Conservation (phyloP, 2,888 invertebrate genomes). For the Lasius fuliginosus region DNA sequence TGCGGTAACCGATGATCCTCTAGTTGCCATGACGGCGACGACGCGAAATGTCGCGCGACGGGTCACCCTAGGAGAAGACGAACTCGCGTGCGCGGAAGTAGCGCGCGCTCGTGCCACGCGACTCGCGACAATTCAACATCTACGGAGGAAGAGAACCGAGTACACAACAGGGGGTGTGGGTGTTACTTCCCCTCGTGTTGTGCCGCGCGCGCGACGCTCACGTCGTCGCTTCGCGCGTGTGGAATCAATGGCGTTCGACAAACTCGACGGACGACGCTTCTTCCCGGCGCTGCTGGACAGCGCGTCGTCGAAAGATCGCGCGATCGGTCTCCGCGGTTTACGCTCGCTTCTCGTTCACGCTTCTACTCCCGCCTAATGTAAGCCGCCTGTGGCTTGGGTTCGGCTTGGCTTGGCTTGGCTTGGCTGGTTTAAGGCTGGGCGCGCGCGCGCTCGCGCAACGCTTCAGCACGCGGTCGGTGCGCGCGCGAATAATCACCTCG, state of each 20-base stretch:
- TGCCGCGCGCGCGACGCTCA: slow-evolving; percentile 40
- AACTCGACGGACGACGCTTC: slow-evolving; percentile 18
- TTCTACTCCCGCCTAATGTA: not conserved
- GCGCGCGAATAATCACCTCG: slow-evolving; percentile 63
- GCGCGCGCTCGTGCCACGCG: not conserved
- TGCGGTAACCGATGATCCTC: slow-evolving; percentile 74
- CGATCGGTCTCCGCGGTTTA: not conserved
- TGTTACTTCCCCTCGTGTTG: slow-evolving; percentile 70
- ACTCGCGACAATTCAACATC: slow-evolving; percentile 59
- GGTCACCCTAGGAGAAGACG: slow-evolving; percentile 15
- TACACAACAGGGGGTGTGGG: not conserved
- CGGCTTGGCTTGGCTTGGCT: not conserved
- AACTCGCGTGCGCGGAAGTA: slow-evolving; percentile 31
- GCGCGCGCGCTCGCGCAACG: slow-evolving; percentile 42
- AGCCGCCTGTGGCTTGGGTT: not conserved
- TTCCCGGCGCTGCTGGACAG: not conserved
- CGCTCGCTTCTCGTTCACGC: not conserved
- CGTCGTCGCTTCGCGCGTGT: slow-evolving; percentile 63
- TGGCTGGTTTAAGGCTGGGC: not conserved
- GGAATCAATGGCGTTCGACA: slow-evolving; percentile 76
- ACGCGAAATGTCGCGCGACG: slow-evolving; percentile 67
- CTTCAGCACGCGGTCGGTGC: slow-evolving; percentile 55
- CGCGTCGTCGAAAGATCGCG: too few species aligned
- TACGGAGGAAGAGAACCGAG: slow-evolving; percentile 24
- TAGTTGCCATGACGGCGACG: slow-evolving; percentile 80